Percentiles rank a stretch among this genome's conserved stretches.
Conservation (phyloP, 2,888 invertebrate genomes). For the Heterodera filipjevi region DNA sequence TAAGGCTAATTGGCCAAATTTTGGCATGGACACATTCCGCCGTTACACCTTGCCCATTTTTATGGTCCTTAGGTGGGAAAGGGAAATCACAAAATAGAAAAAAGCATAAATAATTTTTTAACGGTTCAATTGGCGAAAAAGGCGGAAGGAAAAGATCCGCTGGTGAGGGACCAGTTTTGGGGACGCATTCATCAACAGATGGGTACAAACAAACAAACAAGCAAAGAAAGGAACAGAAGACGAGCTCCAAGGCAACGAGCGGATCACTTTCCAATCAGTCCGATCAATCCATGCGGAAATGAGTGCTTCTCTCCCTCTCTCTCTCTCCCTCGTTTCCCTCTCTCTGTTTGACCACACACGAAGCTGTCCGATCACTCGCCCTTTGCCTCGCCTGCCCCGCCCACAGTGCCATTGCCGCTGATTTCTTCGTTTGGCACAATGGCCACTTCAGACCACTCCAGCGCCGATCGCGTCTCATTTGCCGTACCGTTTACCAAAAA, state of each 20-base stretch:
- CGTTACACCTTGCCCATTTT: neutral
- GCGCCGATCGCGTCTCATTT: neutral
- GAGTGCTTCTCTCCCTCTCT: neutral
- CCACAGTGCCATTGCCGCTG: neutral
- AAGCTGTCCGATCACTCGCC: neutral
- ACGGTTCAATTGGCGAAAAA: conserved; percentile 10
- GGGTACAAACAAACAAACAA: neutral
- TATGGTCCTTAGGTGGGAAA: neutral
- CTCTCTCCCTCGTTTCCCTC: neutral
- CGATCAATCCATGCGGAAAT: neutral
- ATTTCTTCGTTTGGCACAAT: no score
- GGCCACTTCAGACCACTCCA: no score
- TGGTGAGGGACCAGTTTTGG: neutral
- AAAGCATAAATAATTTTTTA: neutral
- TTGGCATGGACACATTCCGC: neutral
- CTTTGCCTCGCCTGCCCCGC: neutral
- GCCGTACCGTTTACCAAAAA: no score
- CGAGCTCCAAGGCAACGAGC: neutral
- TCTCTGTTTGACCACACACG: neutral
- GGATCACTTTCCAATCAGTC: neutral
- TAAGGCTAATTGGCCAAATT: neutral
- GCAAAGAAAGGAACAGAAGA: no score
- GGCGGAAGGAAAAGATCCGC: neutral
- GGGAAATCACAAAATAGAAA: neutral
- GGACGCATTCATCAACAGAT: neutral